A percentile compares a stretch with the other conserved stretches of the same genome.
Evolutionary conservation across 2,888 invertebrate genomes (phyloP).

Genomic region (Philopedon plagiatum): DNA sequence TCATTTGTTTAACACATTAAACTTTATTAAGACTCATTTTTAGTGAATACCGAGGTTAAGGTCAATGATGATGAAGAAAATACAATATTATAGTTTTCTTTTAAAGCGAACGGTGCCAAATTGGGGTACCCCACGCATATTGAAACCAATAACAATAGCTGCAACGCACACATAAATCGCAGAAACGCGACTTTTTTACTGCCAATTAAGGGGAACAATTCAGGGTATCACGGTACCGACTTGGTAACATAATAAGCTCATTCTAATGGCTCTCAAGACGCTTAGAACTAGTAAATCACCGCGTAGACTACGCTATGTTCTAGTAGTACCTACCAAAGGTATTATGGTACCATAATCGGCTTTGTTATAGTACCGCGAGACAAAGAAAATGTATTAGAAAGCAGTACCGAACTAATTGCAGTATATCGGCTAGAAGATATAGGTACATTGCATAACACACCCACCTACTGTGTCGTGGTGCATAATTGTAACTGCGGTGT

Average conservation of each 20-base stretch:
- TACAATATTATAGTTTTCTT: not conserved
- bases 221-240: slow-evolving; percentile 28
- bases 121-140: slow-evolving; percentile 12
- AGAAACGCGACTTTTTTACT: slow-evolving; percentile 30
- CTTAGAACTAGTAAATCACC: slow-evolving; percentile 24
- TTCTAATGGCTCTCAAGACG: slow-evolving; percentile 28
- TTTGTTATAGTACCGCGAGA: slow-evolving; percentile 43
- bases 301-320: slow-evolving; percentile 32
- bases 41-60: too few species aligned
- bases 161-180: slow-evolving; percentile 28
- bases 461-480: slow-evolving; percentile 29
- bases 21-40: too few species aligned
- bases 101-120: slow-evolving; percentile 4
- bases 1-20: too few species aligned
- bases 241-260: slow-evolving; percentile 30
- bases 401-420: slow-evolving; percentile 47
- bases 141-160: slow-evolving; percentile 31
- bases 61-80: too few species aligned
- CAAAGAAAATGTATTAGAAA: slow-evolving; percentile 51
- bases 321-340: slow-evolving; percentile 14
- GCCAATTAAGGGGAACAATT: slow-evolving; percentile 48
- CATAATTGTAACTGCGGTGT: not conserved
- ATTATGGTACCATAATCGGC: slow-evolving; percentile 33
- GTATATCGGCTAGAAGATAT: slow-evolving; percentile 19
- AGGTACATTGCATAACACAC: slow-evolving; percentile 34